These are phyloP conservation scores for Rhynchomys soricoides DNA, from an alignment of 2,113 vertebrate genomes.

Conservation along the genomic window DNA sequence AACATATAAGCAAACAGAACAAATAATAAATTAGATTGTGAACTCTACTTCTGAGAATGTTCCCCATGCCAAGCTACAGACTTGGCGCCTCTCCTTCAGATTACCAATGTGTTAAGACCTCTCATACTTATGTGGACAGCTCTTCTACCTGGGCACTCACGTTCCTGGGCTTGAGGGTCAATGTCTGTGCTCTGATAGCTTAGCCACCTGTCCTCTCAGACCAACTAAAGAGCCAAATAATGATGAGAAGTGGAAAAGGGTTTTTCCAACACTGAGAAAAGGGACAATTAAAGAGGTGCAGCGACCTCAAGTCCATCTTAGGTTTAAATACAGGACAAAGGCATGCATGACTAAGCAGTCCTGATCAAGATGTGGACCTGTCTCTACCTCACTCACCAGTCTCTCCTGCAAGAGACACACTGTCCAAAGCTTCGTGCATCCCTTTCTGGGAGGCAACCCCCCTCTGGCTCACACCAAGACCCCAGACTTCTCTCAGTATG, in stretches of 20 bases:
- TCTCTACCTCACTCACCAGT: rapidly evolving
- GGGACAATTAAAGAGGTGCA: not conserved
- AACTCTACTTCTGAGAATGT: not conserved
- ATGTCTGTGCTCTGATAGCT: too few relatives aligned
- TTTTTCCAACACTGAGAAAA: not conserved
- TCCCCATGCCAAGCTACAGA: not conserved
- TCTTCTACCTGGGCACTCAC: not conserved
- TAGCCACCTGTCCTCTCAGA: not conserved
- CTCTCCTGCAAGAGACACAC: not conserved
- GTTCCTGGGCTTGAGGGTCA: not conserved
- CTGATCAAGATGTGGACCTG: too few relatives aligned
- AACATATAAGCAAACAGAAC: not conserved
- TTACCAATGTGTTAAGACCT: not conserved
- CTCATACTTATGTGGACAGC: not conserved
- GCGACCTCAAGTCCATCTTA: not conserved
- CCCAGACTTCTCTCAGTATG: not conserved
- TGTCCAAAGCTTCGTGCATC: not conserved
- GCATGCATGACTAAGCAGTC: not conserved
- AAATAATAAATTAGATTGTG: not conserved
- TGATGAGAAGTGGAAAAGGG: not conserved
- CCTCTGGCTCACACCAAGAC: not conserved
- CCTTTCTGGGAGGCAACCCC: not conserved
- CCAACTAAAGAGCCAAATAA: not conserved
- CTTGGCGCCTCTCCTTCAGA: not conserved
- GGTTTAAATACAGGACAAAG: not conserved